A percentile compares a stretch with the other conserved stretches of the same genome.
Conservation (phyloP, 1,140 invertebrate genomes). For the Eriocheir sinensis region DNA sequence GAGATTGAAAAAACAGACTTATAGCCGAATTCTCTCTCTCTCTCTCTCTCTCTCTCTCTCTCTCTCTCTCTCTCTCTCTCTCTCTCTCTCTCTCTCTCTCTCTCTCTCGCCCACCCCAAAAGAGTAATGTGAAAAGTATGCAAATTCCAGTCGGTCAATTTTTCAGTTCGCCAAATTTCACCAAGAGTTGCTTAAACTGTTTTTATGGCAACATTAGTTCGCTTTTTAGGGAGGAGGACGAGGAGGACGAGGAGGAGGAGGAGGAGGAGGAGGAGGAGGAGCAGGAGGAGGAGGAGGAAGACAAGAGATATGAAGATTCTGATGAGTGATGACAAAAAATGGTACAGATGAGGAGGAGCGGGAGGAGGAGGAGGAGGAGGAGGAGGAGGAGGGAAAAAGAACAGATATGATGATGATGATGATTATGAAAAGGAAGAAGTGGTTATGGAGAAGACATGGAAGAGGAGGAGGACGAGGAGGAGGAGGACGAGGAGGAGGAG, state of each 20-base stretch:
- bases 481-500: background rate
- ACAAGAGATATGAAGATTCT: too few relatives aligned
- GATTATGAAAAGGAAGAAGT: background rate
- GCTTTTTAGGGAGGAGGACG: background rate
- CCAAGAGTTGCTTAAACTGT: constrained; percentile 24
- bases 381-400: background rate
- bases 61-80: background rate
- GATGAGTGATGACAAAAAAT: too few relatives aligned
- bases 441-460: background rate
- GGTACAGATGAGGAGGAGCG: background rate
- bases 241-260: background rate
- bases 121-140: constrained; percentile 16
- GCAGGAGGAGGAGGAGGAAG: background rate
- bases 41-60: background rate
- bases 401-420: background rate
- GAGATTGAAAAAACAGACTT: background rate
- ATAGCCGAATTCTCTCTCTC: background rate
- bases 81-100: constrained; percentile 22
- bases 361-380: background rate
- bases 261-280: background rate
- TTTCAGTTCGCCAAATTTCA: constrained; percentile 10
- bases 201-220: background rate
- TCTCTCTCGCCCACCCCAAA: background rate
- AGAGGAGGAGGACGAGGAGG: background rate
- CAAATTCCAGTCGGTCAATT: background rate